A percentile compares a stretch with the other conserved stretches of the same genome.
These are phyloP conservation scores for Dendrophyllia cribrosa DNA, from an alignment of 64 coral and sea anemone species.

Conservation along the genomic window DNA sequence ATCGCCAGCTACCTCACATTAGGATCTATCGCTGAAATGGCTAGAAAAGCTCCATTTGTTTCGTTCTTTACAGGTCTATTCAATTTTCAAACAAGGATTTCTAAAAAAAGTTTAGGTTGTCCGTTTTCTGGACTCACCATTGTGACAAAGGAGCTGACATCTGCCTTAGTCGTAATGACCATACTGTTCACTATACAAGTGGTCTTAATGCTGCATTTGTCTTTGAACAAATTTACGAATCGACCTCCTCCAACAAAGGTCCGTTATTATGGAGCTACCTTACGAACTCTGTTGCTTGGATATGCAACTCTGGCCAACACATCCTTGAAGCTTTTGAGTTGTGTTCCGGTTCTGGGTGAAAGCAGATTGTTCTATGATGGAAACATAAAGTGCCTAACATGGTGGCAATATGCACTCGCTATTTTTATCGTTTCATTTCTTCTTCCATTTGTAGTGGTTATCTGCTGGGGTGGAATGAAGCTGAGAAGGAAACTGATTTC, in stretches of 20 bases:
- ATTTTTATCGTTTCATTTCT: constrained; percentile 64
- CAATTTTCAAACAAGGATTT: constrained; percentile 19
- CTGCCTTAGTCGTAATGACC: constrained; percentile 38
- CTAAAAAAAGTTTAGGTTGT: constrained; percentile 13
- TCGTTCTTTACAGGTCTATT: constrained; percentile 11
- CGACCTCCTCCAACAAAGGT: constrained; percentile 17
- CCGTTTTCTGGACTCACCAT: constrained; percentile 54
- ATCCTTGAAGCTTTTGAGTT: constrained; percentile 70
- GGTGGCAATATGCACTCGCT: constrained; percentile 74
- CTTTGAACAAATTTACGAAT: constrained; percentile 17
- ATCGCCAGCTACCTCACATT: constrained; percentile 47
- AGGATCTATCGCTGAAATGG: background rate
- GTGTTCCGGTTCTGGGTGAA: constrained; percentile 53
- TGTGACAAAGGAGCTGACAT: constrained; percentile 59
- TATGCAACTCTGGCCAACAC: constrained; percentile 74
- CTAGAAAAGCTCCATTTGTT: background rate
- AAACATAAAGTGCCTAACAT: constrained; percentile 66
- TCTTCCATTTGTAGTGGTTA: constrained; percentile 69
- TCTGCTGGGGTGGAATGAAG: constrained; percentile 75
- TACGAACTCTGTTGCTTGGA: constrained; percentile 76
- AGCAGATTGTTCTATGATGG: constrained; percentile 73
- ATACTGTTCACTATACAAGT: constrained; percentile 14
- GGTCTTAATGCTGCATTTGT: constrained; percentile 28
- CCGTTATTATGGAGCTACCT: constrained; percentile 45
- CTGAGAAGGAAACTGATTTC: constrained; percentile 40